Evolutionary conservation across 2,113 vertebrate species (phyloP), one percentile per base, ranked within the genome.

Genomic region (Lanius collurio): DNA sequence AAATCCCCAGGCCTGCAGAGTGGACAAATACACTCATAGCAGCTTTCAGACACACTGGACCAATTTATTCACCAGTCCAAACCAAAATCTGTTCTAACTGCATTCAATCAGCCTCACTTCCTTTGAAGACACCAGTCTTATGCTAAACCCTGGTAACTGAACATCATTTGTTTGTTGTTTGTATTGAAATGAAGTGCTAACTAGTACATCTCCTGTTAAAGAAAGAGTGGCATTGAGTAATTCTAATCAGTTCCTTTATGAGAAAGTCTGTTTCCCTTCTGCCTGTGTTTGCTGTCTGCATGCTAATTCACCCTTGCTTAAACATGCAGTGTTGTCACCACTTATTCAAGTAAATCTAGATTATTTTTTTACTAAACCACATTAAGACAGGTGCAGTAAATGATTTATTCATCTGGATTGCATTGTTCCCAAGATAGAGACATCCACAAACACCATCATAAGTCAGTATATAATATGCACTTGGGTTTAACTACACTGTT

Each of bases 181-280:
- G 76, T 21, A 70, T 73, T 91, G 91, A 93, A 91, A 96, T 94
- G 67, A 94, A 94, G 76, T 90, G 87, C 89, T 94, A 91, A 94
- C 73, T 78, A 94, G 91, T 91, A 96, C 90, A 96, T 90, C 87
- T 91, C 78, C 85, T 77, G 75, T 63, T 89, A 41, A 83, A 91
- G 90, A 94, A 92, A 90, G 79, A 65, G 44, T 49, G 52, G 59
- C 91, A 89, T 63, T 83, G 78, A 96, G 73, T 63, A 73, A 95
- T 96, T 94, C 85, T 86, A 89, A 87, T 90, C 91, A 88, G 93
- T 44, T 90, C 79, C 79, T 90, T 96, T 94, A 91, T 93, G 67
- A 87, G 90, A 56, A 92, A 88, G 78, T 83, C 91, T 97, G 91
- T 95, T 97, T 97, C 91, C 89, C 91, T 94, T 94, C 87, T 96